These are phyloP conservation scores for Struthio camelus DNA, from an alignment of 2,113 vertebrate species.

Conservation along the genomic window DNA sequence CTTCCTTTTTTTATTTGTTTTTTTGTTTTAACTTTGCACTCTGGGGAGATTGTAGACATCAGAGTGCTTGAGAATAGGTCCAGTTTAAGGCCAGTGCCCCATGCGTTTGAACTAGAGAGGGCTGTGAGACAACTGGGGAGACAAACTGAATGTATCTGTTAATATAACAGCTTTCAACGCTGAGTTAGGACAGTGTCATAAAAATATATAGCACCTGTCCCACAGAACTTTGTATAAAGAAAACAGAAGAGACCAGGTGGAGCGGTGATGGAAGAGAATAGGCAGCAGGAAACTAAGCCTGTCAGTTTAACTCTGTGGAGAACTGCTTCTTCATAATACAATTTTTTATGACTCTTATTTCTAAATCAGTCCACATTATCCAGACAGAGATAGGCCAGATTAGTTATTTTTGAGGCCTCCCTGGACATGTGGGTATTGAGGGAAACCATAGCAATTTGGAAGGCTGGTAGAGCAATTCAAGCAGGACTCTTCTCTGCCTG, in stretches of 20 bases:
- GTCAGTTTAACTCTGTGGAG: not conserved
- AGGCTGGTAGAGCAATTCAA: not conserved
- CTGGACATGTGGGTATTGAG: not conserved
- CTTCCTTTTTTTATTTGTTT: not conserved
- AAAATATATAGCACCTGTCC: not conserved
- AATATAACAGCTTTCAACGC: not conserved
- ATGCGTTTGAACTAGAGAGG: not conserved
- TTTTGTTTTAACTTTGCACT: not conserved
- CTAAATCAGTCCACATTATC: not conserved
- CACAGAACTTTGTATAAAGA: not conserved
- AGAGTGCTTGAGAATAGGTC: not conserved
- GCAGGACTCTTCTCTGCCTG: not conserved
- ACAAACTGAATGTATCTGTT: not conserved
- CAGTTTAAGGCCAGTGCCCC: not conserved
- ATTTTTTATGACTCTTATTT: not conserved
- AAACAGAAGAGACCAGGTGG: not conserved
- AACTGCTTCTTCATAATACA: not conserved
- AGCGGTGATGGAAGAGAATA: not conserved
- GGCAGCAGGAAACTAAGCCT: not conserved
- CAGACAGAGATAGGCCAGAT: not conserved
- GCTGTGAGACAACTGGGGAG: not conserved
- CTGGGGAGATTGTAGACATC: not conserved
- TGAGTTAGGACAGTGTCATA: not conserved
- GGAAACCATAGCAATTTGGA: not conserved
- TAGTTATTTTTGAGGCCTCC: not conserved